Percentiles rank a stretch among this genome's conserved stretches.
These are phyloP conservation scores for Ptychodera flava DNA, from an alignment of 35 echinoderm and acorn worm species.

Conservation along the genomic window DNA sequence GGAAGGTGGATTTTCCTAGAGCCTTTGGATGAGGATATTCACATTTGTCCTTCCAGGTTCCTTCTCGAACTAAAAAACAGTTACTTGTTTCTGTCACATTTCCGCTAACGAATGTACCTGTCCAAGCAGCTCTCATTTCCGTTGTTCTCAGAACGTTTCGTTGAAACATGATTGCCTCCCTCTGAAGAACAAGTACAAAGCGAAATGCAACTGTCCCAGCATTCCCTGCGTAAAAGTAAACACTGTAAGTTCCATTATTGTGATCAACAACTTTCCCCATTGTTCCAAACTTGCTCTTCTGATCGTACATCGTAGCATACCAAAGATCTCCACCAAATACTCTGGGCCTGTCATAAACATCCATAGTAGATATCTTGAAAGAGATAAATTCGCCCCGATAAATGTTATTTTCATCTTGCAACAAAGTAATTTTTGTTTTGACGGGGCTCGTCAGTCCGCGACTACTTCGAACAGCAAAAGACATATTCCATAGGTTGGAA, in stretches of 20 bases:
- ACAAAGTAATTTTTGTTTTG: background rate
- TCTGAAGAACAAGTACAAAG: background rate
- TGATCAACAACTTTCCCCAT: constrained; percentile 4
- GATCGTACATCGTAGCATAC: constrained; percentile 3
- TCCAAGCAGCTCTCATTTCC: background rate
- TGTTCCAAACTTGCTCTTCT: background rate
- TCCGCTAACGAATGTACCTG: background rate
- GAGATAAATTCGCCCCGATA: background rate
- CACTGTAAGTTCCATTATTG: constrained; percentile 11
- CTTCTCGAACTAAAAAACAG: background rate
- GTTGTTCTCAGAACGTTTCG: background rate
- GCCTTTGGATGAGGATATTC: constrained; percentile 2
- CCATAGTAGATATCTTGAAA: background rate
- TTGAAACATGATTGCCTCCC: background rate
- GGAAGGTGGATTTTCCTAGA: background rate
- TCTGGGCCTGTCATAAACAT: background rate
- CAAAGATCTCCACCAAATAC: constrained; percentile 10
- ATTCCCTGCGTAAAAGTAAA: background rate
- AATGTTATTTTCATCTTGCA: background rate
- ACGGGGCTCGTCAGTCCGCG: background rate
- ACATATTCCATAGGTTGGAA: background rate
- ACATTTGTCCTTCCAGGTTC: constrained; percentile 14
- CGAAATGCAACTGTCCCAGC: background rate
- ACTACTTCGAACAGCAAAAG: background rate
- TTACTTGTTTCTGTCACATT: background rate